Evolutionary conservation across 2,888 invertebrate species (phyloP), one percentile per base, ranked within the genome.

Genomic region (Argynnis bischoffii): DNA sequence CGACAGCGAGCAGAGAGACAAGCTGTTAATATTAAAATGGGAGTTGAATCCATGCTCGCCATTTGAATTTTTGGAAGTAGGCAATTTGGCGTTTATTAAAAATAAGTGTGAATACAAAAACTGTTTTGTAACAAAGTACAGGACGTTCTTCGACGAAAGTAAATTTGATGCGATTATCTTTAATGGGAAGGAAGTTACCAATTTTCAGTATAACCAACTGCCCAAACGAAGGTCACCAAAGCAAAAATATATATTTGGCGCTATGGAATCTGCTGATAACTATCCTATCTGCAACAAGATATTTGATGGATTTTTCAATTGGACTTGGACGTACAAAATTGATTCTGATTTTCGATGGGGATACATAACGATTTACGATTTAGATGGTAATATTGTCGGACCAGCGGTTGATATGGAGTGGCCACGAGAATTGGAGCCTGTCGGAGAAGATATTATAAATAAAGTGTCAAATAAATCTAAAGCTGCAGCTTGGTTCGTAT

Each of bases 231-330:
- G 87, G 63, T 77, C 78, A 0, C 64, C 72, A 0, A 77, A 77
- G 21, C 88, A 88, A 67, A 88, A 88, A 65, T 88, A 82, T 67
- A 82, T 82, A 2, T 88, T 83, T 60, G 82, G 78, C 8, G 79
- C 76, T 11, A 84, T 83, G 66, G 89, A 89, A 71, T 86, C 89
- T 2, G 69, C 87, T 2, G 76, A 78, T 8, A 75, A 83, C 59
- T 87, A 85, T 70, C 82, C 85, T 0, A 64, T 79, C 0, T 84
- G 84, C 50, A 70, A 76, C 6, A 54, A 73, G 5, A 67, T 57
- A 15, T 82, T 82, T 2, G 77, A 90, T 47, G 69, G 69, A 8
- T 73, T 64, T 48, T 81, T 79, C 47, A 81, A 80, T 59, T 81
- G 78, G 80, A 80, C 80, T 6, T 79, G 78, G 79, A 81, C 79